Percentiles rank a stretch among this genome's conserved stretches.
These are phyloP conservation scores for Chascanopsetta lugubris DNA, from an alignment of 2,113 vertebrate species.

Conservation along the genomic window DNA sequence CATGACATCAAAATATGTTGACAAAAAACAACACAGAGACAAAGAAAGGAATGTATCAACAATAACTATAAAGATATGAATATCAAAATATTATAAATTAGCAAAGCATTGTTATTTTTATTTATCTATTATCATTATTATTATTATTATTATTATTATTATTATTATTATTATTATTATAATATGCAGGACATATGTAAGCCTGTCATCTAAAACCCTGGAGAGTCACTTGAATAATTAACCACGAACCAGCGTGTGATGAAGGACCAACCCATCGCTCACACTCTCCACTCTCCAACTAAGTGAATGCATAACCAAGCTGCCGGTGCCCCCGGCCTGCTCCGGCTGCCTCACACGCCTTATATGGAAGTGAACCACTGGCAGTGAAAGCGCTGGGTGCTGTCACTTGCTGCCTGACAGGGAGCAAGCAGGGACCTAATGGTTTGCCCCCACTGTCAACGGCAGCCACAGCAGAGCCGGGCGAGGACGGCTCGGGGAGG, in stretches of 20 bases:
- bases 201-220: background rate
- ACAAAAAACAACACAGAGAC: too few relatives aligned
- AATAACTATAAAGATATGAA: too few relatives aligned
- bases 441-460: constrained; percentile 56
- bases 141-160: too few relatives aligned
- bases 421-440: constrained; percentile 41
- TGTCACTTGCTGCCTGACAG: constrained; percentile 52
- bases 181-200: background rate
- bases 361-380: constrained; percentile 26
- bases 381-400: constrained; percentile 33
- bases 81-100: too few relatives aligned
- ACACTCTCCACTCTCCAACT: background rate
- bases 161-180: too few relatives aligned
- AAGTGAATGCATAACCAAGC: constrained; percentile 3
- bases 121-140: too few relatives aligned
- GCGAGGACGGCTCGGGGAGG: constrained; percentile 34
- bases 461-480: constrained; percentile 33
- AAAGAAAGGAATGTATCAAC: too few relatives aligned
- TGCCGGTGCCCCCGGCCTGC: constrained; percentile 2
- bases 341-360: constrained; percentile 10
- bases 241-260: background rate
- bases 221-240: background rate
- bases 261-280: background rate
- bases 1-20: too few relatives aligned
- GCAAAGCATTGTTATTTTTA: too few relatives aligned